Evolutionary conservation across 2,888 invertebrate species (phyloP), one percentile per base, ranked within the genome.

Genomic region (Tinea semifulvella): DNA sequence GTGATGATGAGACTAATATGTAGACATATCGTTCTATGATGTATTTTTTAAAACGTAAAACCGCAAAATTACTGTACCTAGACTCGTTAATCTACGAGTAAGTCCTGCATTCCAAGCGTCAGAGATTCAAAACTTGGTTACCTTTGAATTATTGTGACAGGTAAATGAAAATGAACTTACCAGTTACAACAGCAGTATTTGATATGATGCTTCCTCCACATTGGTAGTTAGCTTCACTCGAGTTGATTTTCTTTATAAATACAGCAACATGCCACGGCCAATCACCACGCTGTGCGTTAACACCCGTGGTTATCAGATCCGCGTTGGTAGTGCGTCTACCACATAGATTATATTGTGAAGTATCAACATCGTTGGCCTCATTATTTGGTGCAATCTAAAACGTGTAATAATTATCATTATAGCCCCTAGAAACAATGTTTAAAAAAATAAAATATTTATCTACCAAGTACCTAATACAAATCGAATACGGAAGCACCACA

Each of bases 241-340:
- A 51, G 2, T 47, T 50, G 1, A 45, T 48, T 17, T 61, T 49
- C 22, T 47, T 62, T 17, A 70, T 49, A 14, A 72, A 50, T 2
- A 79, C 53, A 13, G 79, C 79, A 0, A 72, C 74, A 50, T 79
- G 79, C 79, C 79, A 79, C 0, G 79, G 79, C 76, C 76, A 79
- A 50, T 79, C 79, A 1, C 77, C 79, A 3, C 68, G 58, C 17
- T 55, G 54, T 0, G 76, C 63, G 20, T 69, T 65, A 0, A 73
- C 67, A 27, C 65, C 58, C 7, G 72, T 55, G 2, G 69, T 65
- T 2, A 61, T 61, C 48, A 77, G 47, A 48, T 77, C 79, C 2
- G 71, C 63, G 46, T 71, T 61, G n/a, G 61, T 56, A 0, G 68
- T 56, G 13, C 71, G 53, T 42, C 75, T 60, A 0, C 79, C 79